Evolutionary conservation across 2,113 vertebrate genomes (phyloP), one percentile per base, ranked within the genome.

Genomic region (Damaliscus lunatus): DNA sequence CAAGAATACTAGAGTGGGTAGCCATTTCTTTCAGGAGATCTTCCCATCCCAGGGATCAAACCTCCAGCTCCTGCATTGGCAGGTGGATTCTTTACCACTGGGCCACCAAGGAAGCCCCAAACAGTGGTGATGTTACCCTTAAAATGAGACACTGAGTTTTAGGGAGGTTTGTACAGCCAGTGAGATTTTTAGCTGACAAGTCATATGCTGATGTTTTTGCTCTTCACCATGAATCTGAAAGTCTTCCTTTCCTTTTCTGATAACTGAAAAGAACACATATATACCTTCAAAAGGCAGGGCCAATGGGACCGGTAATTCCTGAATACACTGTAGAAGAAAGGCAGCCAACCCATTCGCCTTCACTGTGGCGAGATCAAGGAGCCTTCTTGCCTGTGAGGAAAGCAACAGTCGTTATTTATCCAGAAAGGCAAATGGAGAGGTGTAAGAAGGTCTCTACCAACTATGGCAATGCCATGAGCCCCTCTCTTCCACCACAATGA

Each of bases 281-380:
- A 19, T 97, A 98, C 98, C 98, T 88, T 98, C 77, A 0, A 87
- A 86, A 50, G 97, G 81, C n/a, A 57, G 74, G 81, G 98, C 85
- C 12, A 17, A 21, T 1, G 93, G 13, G 25, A 87, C 87, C 15
- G 98, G 98, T n/a, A 98, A 92, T 59, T 98, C 95, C 27, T 98
- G 92, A 96, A 98, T 93, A 84, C 96, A 98, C 46, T 98, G 98
- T 15, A 99, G 98, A 36, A 99, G 92, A 36, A 98, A 95, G 33
- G 97, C 83, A 15, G 99, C 99, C 6, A 99, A 97, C 67, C 98
- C 97, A 78, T 99, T 99, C 4, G 98, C 98, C 98, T 99, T 99
- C 62, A 97, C 98, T 71, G 98, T 96, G 36, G 98, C 98, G 57
- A 99, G 99, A 97, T 99, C 99, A 4, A 99, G 99, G 74, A 98